These are phyloP conservation scores for Stenopsyche tienmushanensis DNA, from an alignment of 1,140 invertebrate species.

Conservation along the genomic window DNA sequence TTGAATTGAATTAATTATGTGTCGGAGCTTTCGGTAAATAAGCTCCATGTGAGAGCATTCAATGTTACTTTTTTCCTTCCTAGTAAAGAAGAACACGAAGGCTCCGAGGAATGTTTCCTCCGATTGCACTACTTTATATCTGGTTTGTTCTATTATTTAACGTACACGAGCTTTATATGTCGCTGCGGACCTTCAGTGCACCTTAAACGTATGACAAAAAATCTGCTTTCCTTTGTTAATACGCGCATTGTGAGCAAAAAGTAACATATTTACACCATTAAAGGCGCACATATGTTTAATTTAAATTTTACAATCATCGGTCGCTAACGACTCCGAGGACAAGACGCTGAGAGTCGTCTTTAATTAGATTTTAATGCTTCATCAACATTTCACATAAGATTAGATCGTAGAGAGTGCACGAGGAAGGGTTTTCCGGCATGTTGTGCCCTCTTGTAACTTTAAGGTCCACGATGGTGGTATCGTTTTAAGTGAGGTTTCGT, in stretches of 20 bases:
- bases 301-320: too few species aligned
- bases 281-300: too few species aligned
- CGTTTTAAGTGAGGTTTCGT: conserved; percentile 15
- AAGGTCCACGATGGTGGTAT: conserved; percentile 4
- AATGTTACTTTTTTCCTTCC: neutral
- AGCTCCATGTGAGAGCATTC: conserved; percentile 7
- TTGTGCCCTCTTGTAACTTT: neutral
- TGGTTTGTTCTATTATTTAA: neutral
- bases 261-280: too few species aligned
- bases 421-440: neutral
- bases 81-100: neutral
- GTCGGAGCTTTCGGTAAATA: conserved; percentile 40
- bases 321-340: too few species aligned
- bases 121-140: neutral
- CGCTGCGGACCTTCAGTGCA: too few species aligned
- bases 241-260: too few species aligned
- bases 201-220: too few species aligned
- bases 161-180: neutral
- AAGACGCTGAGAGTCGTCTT: too few species aligned
- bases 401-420: too few species aligned
- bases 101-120: neutral
- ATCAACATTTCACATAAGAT: too few species aligned
- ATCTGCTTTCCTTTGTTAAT: too few species aligned
- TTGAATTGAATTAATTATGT: conserved; percentile 57
- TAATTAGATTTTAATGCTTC: too few species aligned